Evolutionary conservation across 2,888 invertebrate species (phyloP).

Genomic region (Palloptera scutellata): DNA sequence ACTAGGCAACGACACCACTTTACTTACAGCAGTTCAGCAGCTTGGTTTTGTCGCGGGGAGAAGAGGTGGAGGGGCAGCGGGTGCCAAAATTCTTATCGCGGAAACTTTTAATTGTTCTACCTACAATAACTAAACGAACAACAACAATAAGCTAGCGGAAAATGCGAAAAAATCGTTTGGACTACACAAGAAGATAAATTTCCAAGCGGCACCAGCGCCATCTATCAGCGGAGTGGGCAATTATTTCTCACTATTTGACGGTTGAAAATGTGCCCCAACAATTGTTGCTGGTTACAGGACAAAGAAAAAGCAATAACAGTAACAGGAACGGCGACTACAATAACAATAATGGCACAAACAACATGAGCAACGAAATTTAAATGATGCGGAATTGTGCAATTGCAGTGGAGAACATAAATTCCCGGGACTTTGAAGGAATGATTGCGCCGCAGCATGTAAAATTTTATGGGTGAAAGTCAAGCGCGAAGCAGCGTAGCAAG

Average conservation of each 20-base stretch:
- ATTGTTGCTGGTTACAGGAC: too few species aligned
- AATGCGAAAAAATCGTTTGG: not conserved
- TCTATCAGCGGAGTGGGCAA: slow-evolving; percentile 48
- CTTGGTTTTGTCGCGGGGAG: not conserved
- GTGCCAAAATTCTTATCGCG: slow-evolving; percentile 6
- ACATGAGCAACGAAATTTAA: slow-evolving; percentile 28
- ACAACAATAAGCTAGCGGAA: not conserved
- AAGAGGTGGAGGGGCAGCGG: too few species aligned
- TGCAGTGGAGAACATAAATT: slow-evolving; percentile 36
- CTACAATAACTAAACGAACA: slow-evolving; percentile 7
- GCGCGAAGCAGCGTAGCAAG: not conserved
- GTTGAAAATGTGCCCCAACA: slow-evolving; percentile 25
- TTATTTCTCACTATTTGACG: slow-evolving; percentile 39
- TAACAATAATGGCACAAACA: not conserved
- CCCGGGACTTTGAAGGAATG: slow-evolving; percentile 16
- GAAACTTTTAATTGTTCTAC: slow-evolving; percentile 31
- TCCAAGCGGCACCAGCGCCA: slow-evolving; percentile 38
- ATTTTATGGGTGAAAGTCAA: not conserved
- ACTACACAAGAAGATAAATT: slow-evolving; percentile 30
- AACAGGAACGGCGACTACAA: slow-evolving; percentile 3
- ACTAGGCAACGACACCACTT: not conserved
- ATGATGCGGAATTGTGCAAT: slow-evolving; percentile 34
- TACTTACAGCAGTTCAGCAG: not conserved
- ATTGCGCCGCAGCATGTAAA: too few species aligned
- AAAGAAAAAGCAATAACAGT: not conserved